Conservation (phyloP, 2,113 vertebrate species). For the Phoxinus phoxinus region DNA sequence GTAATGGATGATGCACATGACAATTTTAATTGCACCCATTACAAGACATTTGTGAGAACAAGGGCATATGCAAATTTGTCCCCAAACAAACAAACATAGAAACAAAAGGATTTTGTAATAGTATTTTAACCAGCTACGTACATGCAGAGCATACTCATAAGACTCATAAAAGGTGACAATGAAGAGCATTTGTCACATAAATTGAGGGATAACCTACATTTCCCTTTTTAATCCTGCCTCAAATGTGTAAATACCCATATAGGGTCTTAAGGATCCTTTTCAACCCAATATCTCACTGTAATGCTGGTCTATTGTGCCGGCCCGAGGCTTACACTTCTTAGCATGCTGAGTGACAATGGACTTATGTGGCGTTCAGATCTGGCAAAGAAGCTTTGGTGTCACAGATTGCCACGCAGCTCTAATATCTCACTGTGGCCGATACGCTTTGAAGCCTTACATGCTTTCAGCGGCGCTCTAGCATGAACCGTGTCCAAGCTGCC, state of each 20-base stretch:
- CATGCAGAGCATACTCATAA: background rate
- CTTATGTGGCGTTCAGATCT: constrained; percentile 60
- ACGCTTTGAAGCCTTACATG: constrained; percentile 49
- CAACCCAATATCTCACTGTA: constrained; percentile 45
- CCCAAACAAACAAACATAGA: constrained; percentile 38
- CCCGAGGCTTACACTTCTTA: constrained; percentile 66
- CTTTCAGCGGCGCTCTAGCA: constrained; percentile 33
- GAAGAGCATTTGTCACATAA: constrained; percentile 61
- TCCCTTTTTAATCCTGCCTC: constrained; percentile 67
- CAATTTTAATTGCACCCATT: background rate
- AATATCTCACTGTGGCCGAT: constrained; percentile 45
- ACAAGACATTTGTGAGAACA: background rate
- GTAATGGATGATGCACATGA: background rate
- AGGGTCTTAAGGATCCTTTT: constrained; percentile 46
- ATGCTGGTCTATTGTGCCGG: constrained; percentile 59
- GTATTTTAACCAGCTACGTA: constrained; percentile 26
- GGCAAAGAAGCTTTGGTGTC: constrained; percentile 55
- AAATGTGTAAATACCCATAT: constrained; percentile 66
- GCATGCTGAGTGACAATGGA: constrained; percentile 70
- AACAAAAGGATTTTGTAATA: constrained; percentile 5
- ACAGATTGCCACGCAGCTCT: constrained; percentile 52
- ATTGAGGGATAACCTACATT: constrained; percentile 75
- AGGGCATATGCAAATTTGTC: constrained; percentile 42
- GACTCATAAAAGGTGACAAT: constrained; percentile 33
- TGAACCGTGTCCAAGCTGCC: constrained; percentile 40